Percentiles rank a stretch among this genome's conserved stretches.
phyloP scores from a whole-genome alignment of 1,140 invertebrate species.

The Drosophila paulistorum region DNA sequence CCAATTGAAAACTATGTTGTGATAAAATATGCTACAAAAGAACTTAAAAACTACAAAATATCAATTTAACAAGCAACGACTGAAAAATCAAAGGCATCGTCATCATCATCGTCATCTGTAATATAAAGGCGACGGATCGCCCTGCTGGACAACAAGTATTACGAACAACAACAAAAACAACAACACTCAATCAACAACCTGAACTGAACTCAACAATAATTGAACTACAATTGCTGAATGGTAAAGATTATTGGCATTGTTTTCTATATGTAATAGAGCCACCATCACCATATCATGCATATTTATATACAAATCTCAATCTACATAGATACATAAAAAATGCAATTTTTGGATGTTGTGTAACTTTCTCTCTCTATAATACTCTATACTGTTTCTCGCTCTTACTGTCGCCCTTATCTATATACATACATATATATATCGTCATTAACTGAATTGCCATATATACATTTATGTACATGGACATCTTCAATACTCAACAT shows the following conservation, averaged over 20 bases:
- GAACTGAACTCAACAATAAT: constrained; percentile 28
- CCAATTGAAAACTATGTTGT: constrained; percentile 26
- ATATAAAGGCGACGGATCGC: constrained; percentile 33
- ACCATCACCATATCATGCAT: constrained; percentile 46
- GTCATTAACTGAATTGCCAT: constrained; percentile 60
- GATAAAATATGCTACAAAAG: constrained; percentile 37
- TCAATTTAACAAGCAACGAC: constrained; percentile 29
- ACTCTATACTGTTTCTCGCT: neutral
- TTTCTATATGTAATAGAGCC: constrained; percentile 28
- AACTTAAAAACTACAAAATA: constrained; percentile 19
- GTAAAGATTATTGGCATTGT: constrained; percentile 63
- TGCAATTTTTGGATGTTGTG: constrained; percentile 68
- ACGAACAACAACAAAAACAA: constrained; percentile 13
- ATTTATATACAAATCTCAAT: constrained; percentile 9
- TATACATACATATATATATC: neutral
- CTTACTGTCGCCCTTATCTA: neutral
- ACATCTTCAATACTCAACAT: constrained; percentile 33
- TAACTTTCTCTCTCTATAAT: constrained; percentile 41
- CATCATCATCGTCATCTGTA: constrained; percentile 16
- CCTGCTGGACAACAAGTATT: constrained; percentile 35
- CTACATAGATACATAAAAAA: too few relatives aligned
- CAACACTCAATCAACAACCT: constrained; percentile 1
- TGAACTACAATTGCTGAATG: constrained; percentile 54
- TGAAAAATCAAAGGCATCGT: constrained; percentile 33
- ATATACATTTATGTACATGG: constrained; percentile 50